Percentiles rank a stretch among this genome's conserved stretches.
phyloP scores from a whole-genome alignment of 2,888 invertebrate genomes.

The Cabera pusaria region DNA sequence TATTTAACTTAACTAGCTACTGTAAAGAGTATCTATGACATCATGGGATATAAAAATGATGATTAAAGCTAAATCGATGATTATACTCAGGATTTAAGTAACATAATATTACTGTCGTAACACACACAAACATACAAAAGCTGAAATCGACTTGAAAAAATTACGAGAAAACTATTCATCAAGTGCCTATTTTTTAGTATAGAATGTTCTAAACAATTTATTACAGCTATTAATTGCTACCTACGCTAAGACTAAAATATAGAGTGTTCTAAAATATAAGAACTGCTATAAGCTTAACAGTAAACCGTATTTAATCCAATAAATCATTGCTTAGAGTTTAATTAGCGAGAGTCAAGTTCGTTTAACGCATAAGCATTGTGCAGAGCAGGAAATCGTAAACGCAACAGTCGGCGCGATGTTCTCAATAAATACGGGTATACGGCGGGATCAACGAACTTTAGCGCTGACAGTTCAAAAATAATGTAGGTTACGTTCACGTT shows the following conservation, averaged over 20 bases:
- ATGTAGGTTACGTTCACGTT: conserved; percentile 82
- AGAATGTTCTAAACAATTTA: conserved; percentile 14
- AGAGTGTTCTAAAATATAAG: conserved; percentile 24
- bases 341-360: conserved; percentile 49
- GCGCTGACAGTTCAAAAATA: conserved; percentile 82
- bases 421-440: conserved; percentile 67
- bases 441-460: conserved; percentile 74
- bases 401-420: conserved; percentile 63
- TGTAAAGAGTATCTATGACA: too few species aligned
- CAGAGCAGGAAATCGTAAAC: conserved; percentile 67
- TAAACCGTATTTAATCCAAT: conserved; percentile 32
- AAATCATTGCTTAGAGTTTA: conserved; percentile 30
- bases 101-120: too few species aligned
- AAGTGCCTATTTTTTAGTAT: too few species aligned
- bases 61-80: too few species aligned
- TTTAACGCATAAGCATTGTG: conserved; percentile 43
- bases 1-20: too few species aligned
- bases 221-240: conserved; percentile 22
- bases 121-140: too few species aligned
- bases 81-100: too few species aligned
- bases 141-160: too few species aligned
- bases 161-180: too few species aligned
- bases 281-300: conserved; percentile 28
- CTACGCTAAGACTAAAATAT: conserved; percentile 25
- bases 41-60: too few species aligned